These are phyloP conservation scores for Drosophila miranda DNA, from an alignment of 1,140 invertebrate species.

Conservation along the genomic window DNA sequence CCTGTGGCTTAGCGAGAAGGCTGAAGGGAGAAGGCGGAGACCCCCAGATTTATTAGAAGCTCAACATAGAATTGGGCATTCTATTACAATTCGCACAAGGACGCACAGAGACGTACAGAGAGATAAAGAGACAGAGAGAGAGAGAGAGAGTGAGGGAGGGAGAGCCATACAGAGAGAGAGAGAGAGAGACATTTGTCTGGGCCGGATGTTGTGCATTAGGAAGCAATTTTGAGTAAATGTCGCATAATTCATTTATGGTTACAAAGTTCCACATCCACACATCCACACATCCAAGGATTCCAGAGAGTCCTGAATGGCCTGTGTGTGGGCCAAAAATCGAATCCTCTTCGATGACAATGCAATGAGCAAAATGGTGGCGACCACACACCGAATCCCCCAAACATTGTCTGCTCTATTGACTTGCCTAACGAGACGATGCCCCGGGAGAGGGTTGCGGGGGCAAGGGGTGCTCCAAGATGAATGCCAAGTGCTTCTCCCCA, in stretches of 20 bases:
- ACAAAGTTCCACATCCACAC: constrained; percentile 15
- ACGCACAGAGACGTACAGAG: not conserved
- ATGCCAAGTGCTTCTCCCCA: constrained; percentile 60
- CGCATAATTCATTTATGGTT: constrained; percentile 80
- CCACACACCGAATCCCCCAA: constrained; percentile 30
- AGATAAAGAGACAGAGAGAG: not conserved
- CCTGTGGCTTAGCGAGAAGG: constrained; percentile 55
- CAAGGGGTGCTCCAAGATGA: constrained; percentile 34
- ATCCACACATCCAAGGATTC: not conserved
- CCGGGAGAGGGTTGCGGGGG: constrained; percentile 10
- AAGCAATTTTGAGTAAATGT: constrained; percentile 81
- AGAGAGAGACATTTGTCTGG: constrained; percentile 23
- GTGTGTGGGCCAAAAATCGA: constrained; percentile 5
- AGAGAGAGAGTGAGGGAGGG: not conserved
- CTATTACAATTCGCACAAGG: constrained; percentile 33
- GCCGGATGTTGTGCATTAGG: constrained; percentile 70
- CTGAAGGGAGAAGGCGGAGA: constrained; percentile 23
- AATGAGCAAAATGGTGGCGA: constrained; percentile 39
- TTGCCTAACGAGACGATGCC: constrained; percentile 39
- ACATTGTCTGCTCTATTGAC: constrained; percentile 60
- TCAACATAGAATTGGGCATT: constrained; percentile 56
- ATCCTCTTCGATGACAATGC: constrained; percentile 48
- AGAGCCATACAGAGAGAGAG: not conserved
- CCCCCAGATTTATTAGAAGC: constrained; percentile 61
- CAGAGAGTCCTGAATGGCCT: no score